Evolutionary conservation across 2,888 invertebrate species (phyloP), one percentile per base, ranked within the genome.

Genomic region (Heliconius sara): DNA sequence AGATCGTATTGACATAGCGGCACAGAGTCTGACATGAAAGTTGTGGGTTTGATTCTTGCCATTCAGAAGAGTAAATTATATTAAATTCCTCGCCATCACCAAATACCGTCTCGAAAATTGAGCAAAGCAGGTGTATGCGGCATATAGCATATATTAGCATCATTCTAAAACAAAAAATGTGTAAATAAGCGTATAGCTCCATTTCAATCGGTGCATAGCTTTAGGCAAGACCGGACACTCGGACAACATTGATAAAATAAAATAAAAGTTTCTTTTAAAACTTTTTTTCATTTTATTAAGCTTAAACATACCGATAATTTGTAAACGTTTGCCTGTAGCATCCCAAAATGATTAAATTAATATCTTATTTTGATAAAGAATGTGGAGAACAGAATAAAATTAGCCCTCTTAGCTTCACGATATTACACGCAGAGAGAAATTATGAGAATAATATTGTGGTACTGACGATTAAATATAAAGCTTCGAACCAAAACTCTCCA

Each of bases 131-230:
- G 19, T 52, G 19, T 52, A 52, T 7, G 7, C 52, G 52, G 5
- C 6, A 52, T 52, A 52, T 19, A 52, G 52, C 52, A 19, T 7
- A 27, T 65, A 34, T 27, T 75, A 19, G 68, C 68, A 70, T 25
- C 68, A 43, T 70, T 43, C n/a, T 43, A 27, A 66, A 72, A 63
- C 25, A 34, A 67, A 57, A 73, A 39, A 73, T 16, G 66, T 30
- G n/a, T 67, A 78, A 57, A 78, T 57, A 39, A 78, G 60, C 39
- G 67, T 52, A 74, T 67, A 78, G 73, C 57, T 78, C 73, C 73
- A 78, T 78, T 78, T 78, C 71, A 78, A 78, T 78, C 78, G 73
- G 72, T 66, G 19, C 57, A 67, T 67, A 52, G 73, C 78, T 73
- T 73, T 25, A 66, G 78, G 78, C 72, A 19, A 43, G 7, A 57